A percentile compares a stretch with the other conserved stretches of the same genome.
Evolutionary conservation across 2,888 invertebrate genomes (phyloP).

Genomic region (Xestia xanthographa): DNA sequence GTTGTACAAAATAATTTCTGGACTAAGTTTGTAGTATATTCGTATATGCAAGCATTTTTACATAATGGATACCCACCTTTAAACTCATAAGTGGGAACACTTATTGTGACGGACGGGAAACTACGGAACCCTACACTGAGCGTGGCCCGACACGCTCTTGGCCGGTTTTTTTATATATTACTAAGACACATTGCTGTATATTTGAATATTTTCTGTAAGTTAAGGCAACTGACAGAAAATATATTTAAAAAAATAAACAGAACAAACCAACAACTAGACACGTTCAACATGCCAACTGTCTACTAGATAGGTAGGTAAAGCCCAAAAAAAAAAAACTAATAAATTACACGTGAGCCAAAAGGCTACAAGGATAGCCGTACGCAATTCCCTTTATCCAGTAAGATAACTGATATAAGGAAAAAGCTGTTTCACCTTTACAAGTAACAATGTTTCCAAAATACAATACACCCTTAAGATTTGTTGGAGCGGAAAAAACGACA

Average conservation of each 20-base stretch:
- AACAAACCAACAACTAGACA: not conserved
- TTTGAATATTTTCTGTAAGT: not conserved
- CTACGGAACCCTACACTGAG: too few relatives aligned
- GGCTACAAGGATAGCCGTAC: constrained; percentile 26
- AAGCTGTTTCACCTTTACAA: constrained; percentile 29
- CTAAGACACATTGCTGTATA: too few relatives aligned
- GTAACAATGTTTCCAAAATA: constrained; percentile 46
- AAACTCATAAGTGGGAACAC: too few relatives aligned
- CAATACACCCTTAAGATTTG: constrained; percentile 56
- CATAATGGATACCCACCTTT: too few relatives aligned
- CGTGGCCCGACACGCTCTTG: too few relatives aligned
- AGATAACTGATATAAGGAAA: constrained; percentile 63
- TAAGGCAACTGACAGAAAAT: not conserved
- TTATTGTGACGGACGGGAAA: too few relatives aligned
- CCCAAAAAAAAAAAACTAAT: constrained; percentile 37
- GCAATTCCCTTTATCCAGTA: constrained; percentile 53
- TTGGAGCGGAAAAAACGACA: constrained; percentile 53
- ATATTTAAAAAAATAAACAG: not conserved
- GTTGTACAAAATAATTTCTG: too few relatives aligned
- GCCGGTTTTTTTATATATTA: too few relatives aligned
- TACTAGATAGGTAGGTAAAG: constrained; percentile 10
- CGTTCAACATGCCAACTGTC: not conserved
- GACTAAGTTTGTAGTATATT: too few relatives aligned
- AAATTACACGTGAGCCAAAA: constrained; percentile 49
- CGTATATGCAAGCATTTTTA: too few relatives aligned